Percentiles rank a stretch among this genome's conserved stretches.
These are phyloP conservation scores for Cavia porcellus DNA, from an alignment of 2,113 vertebrate species.

Conservation along the genomic window DNA sequence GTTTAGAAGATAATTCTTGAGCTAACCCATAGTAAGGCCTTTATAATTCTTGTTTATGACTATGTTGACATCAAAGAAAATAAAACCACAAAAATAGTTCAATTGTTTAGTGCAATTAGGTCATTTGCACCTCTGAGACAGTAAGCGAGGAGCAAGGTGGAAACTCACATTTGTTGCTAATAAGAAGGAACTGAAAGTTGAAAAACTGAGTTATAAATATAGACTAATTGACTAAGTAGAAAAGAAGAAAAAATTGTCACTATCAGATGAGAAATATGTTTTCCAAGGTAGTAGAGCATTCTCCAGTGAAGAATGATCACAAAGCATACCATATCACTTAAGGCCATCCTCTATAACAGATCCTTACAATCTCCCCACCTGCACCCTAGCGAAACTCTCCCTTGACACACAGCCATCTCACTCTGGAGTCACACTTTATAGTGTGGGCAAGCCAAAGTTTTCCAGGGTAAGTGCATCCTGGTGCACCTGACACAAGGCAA, in stretches of 20 bases:
- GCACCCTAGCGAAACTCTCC: background rate
- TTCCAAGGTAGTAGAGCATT: background rate
- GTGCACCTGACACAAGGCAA: background rate
- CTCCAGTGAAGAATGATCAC: background rate
- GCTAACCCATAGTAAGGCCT: background rate
- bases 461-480: background rate
- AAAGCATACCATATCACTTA: background rate
- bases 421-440: background rate
- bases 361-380: background rate
- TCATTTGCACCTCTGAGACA: background rate
- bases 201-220: background rate
- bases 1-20: background rate
- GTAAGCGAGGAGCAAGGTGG: background rate
- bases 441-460: background rate
- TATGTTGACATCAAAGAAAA: background rate
- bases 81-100: background rate
- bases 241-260: constrained; percentile 25
- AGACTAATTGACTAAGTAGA: constrained; percentile 1
- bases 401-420: background rate
- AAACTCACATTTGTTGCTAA: background rate
- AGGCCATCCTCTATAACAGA: background rate
- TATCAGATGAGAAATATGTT: background rate
- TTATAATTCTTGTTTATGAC: background rate
- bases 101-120: background rate
- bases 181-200: background rate